Evolutionary conservation across 1,140 invertebrate species (phyloP).

Genomic region (Aricia agestis): DNA sequence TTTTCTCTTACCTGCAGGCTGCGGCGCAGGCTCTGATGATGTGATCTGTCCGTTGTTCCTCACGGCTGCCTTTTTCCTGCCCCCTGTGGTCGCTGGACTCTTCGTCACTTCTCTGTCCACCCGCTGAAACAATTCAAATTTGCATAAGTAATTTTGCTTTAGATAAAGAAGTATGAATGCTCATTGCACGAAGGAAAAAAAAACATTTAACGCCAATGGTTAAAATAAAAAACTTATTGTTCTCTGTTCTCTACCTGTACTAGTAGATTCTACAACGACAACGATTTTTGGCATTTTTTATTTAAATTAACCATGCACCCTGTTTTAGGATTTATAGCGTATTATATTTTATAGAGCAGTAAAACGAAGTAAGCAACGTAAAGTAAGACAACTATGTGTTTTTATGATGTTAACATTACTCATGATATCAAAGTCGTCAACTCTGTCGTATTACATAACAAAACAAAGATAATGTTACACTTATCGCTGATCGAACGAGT

Average conservation of each 20-base stretch:
- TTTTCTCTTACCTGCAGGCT: conserved; percentile 50
- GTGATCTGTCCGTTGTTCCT: conserved; percentile 63
- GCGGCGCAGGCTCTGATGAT: conserved; percentile 45
- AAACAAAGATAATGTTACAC: conserved; percentile 4
- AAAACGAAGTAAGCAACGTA: background rate
- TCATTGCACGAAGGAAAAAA: too few relatives aligned
- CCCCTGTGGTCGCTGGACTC: conserved; percentile 64
- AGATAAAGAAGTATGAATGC: background rate
- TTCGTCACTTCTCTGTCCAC: conserved; percentile 63
- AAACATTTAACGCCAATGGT: too few relatives aligned
- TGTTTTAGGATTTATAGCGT: background rate
- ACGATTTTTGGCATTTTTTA: background rate
- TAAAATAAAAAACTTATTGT: too few relatives aligned
- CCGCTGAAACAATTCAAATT: conserved; percentile 49
- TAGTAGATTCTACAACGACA: too few relatives aligned
- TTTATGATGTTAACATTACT: background rate
- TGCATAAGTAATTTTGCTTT: background rate
- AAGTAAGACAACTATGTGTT: background rate
- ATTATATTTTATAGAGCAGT: background rate
- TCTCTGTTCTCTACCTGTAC: too few relatives aligned
- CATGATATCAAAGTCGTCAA: background rate
- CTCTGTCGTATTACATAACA: conserved; percentile 3
- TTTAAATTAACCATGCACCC: background rate
- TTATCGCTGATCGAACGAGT: conserved; percentile 8
- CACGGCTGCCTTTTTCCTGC: conserved; percentile 59